phyloP scores from a whole-genome alignment of 2,888 invertebrate genomes.

The Agonopterix heracliana region DNA sequence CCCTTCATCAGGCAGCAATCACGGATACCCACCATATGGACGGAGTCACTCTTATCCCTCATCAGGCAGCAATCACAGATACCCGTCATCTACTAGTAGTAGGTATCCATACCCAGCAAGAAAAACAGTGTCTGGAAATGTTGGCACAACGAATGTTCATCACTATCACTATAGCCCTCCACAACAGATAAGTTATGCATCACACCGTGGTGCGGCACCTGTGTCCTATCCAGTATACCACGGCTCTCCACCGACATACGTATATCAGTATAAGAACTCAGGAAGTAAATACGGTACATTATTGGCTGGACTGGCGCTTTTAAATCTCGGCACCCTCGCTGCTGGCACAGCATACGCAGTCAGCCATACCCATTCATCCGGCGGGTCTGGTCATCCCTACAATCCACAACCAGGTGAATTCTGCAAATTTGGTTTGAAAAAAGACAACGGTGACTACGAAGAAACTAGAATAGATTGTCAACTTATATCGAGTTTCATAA shows the following conservation, averaged over 20 bases:
- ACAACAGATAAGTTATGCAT: conserved; percentile 50
- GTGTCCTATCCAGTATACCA: conserved; percentile 54
- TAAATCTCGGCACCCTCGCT: conserved; percentile 54
- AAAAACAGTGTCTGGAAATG: conserved; percentile 26
- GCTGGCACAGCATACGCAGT: conserved; percentile 39
- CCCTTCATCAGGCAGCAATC: conserved; percentile 14
- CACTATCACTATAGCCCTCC: conserved; percentile 61
- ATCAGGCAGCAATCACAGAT: too few relatives aligned
- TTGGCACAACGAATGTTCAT: conserved; percentile 37
- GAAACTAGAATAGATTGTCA: conserved; percentile 63
- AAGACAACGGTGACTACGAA: conserved; percentile 60
- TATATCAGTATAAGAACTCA: conserved; percentile 59
- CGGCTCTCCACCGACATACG: conserved; percentile 54
- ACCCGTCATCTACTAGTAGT: too few relatives aligned
- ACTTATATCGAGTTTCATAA: conserved; percentile 57
- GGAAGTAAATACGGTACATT: conserved; percentile 63
- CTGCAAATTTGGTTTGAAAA: conserved; percentile 58
- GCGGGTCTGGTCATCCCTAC: conserved; percentile 23
- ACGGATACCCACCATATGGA: conserved; percentile 17
- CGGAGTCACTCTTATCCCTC: not conserved
- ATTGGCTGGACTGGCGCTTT: conserved; percentile 53
- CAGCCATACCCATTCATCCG: conserved; percentile 26
- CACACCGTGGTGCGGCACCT: conserved; percentile 40
- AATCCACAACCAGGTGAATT: conserved; percentile 50
- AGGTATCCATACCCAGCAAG: conserved; percentile 18